Evolutionary conservation across 2,888 invertebrate species (phyloP), one percentile per base, ranked within the genome.

Genomic region (Uropetala carovei): DNA sequence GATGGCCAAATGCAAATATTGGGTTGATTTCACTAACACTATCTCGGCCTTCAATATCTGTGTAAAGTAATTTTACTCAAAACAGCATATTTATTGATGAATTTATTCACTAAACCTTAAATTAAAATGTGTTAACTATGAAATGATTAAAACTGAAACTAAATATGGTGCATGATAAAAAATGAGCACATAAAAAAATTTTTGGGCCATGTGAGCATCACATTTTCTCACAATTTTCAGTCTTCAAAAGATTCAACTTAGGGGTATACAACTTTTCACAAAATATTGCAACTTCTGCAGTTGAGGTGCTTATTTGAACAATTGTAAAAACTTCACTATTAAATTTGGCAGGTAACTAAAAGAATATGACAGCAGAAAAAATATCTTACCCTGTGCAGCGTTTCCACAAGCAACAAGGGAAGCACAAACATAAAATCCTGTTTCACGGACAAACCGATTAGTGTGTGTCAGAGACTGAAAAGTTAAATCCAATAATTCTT

Each of bases 371-470:
- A 59, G 9, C 56, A n/a, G 9, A 18, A 58, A 91, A 59, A 57
- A 60, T 7, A 68, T 58, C 85, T 89, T 92, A 94, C 94, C 94
- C 92, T 93, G 93, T 83, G 93, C 93, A 82, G 93, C 93, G 86
- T 93, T 94, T 93, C 95, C 95, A 94, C 95, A 95, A 16, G 94
- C 94, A 18, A 96, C 95, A 13, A 96, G 94, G 18, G 95, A 94
- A 84, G 94, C 94, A 92, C 94, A 94, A 64, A 96, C 95, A 93
- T 95, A 95, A 94, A 95, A 96, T 3, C 96, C 95, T 60, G 96
- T 96, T 94, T 96, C 96, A 92, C 96, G 93, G 10, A 96, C 96
- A 94, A 96, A 96, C 75, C 96, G 94, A 94, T 96, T 96, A 22
- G 95, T 95, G 93, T 96, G 96, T 8, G 94, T 94, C 91, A 96